Evolutionary conservation across 2,113 vertebrate genomes (phyloP), one percentile per base, ranked within the genome.

Genomic region (Dipodomys spectabilis): DNA sequence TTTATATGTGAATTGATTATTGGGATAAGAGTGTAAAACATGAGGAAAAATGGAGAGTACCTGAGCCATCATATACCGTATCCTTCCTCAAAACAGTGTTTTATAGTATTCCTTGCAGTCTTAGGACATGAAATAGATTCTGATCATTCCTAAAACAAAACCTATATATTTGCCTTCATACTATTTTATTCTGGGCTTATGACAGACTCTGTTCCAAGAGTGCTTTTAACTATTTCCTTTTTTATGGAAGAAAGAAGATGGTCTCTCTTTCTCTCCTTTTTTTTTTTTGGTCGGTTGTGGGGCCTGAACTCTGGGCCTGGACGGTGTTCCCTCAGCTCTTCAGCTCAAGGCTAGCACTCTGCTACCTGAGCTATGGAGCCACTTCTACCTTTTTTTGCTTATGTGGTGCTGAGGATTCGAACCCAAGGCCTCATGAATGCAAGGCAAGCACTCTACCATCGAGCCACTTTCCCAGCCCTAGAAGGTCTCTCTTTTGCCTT

Each of bases 1-100:
- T 57, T 74, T 71, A 88, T 81, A 81, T 94, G 16, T 90, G 7
- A 77, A 53, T 19, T 78, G 30, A 8, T 94, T 83, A 87, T 22
- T 79, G n/a, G 5, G 39, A 72, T 72, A 84, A n/a, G 79, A 83
- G 77, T 71, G 82, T 72, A 27, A 94, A 82, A 57, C 62, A 82
- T 45, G 44, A 5, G 27, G 72, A 94, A n/a, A 87, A 75, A 49
- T 28, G 53, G 53, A 60, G 7, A 53, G n/a, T 32, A 78, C 18
- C 30, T 20, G 25, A 25, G 19, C 28, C 9, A 67, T 88, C 53
- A n/a, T 39, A 15, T 77, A 64, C 39, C 64, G 44, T 27, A 69
- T 44, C 28, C 80, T 28, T 65, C 8, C 35, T 80, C 32, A 57
- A 84, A 90, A 44, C 72, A 85, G 27, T 90, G 75, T 39, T 65